Base-by-base conservation (phyloP, 2,888 invertebrate species). In the Andrena haemorrhoa region DNA sequence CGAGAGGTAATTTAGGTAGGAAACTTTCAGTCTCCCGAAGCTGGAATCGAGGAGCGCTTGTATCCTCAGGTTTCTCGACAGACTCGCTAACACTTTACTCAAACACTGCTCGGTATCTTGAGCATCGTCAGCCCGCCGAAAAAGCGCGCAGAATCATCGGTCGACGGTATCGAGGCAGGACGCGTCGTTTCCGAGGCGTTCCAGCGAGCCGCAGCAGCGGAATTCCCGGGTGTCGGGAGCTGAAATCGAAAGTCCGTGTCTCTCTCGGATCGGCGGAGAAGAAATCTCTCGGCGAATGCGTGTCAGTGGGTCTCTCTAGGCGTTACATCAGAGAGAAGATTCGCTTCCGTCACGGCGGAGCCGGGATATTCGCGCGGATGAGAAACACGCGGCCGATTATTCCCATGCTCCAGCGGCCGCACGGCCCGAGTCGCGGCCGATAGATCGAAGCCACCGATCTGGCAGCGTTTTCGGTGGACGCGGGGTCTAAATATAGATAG, bases 281-380 rank as follows among this genome's bases (percentile, higher is more conserved):
- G 75, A 69, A 82, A 75, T 80, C 33, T 58, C 29, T 53, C 56
- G 64, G 58, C 51, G 85, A 84, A 91, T 90, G 90, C 92, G 84
- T 92, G 92, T 91, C 90, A 92, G 92, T 92, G 88, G 92, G 90
- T 86, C 90, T 89, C 78, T 70, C 80, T 80, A 47, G 86, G 87
- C 76, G 88, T 91, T 91, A 92, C 91, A 89, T 92, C 91, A 92
- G 88, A 76, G 79, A 83, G 81, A 77, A 70, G 91, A 92, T 92
- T 92, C 92, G 90, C 91, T 92, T 92, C 91, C 91, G 89, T 91
- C 82, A 75, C 73, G 63, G 26, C 66, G 63, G 26, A 49, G 72
- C 63, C 56, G 61, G n/a, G 70, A 83, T 41, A 41, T 84, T 79
- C 73, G 58, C 74, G 47, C 41, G 51, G 72, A 71, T 72, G 83